phyloP scores from a whole-genome alignment of 2,113 vertebrate genomes.

The Struthio camelus region DNA sequence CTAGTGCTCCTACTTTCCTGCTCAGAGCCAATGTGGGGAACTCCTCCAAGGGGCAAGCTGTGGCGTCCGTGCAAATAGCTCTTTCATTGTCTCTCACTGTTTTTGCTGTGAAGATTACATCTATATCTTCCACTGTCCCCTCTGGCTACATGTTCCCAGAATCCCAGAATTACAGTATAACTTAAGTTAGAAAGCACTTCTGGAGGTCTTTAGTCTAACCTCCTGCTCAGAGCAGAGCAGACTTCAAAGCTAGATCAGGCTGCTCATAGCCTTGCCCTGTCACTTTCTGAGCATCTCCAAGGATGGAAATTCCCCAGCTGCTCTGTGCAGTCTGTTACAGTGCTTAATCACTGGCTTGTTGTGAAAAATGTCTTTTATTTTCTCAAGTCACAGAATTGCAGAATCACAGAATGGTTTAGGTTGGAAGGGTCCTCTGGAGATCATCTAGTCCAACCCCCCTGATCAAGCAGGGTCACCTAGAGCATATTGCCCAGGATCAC shows the following conservation, averaged over 20 bases:
- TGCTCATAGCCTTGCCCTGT: not conserved
- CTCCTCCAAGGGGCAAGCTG: not conserved
- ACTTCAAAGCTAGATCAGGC: not conserved
- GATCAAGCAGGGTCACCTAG: no score
- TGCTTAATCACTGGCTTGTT: not conserved
- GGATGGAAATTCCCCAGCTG: not conserved
- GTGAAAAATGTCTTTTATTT: not conserved
- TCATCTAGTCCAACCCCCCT: no score
- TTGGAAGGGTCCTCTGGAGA: no score
- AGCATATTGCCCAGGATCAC: no score
- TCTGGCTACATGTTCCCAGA: not conserved
- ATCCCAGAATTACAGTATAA: not conserved
- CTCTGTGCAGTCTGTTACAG: not conserved
- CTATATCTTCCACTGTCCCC: not conserved
- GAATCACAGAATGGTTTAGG: no score
- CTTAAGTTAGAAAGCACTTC: not conserved
- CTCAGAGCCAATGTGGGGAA: not conserved
- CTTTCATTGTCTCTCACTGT: not conserved
- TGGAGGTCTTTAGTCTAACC: not conserved
- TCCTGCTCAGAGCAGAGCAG: not conserved
- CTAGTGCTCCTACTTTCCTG: not conserved
- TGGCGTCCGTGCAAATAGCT: accelerated
- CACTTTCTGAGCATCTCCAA: not conserved
- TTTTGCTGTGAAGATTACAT: not conserved
- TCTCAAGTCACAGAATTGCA: no score